Conservation (phyloP, 1,140 invertebrate species). For the Charaxes varanes region DNA sequence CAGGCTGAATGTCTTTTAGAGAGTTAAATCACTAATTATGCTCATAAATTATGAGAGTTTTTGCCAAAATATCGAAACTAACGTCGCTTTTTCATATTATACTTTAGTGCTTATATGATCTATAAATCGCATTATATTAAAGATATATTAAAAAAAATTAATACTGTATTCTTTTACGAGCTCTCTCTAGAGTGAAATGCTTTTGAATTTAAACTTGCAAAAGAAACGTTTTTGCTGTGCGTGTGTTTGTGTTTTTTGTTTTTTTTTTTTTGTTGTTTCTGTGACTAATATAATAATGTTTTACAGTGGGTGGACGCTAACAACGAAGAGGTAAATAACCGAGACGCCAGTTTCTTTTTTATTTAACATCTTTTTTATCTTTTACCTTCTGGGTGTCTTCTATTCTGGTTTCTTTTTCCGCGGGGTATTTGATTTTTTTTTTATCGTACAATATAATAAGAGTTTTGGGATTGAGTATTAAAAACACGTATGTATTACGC, state of each 20-base stretch:
- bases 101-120: slow-evolving; percentile 36
- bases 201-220: slow-evolving; percentile 35
- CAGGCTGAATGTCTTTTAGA: too few species aligned
- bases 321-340: slow-evolving; percentile 75
- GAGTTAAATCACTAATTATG: too few species aligned
- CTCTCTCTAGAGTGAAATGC: slow-evolving; percentile 39
- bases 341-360: slow-evolving; percentile 15
- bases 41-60: slow-evolving; percentile 8
- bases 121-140: slow-evolving; percentile 26
- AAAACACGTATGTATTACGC: background rate
- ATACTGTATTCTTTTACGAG: slow-evolving; percentile 27
- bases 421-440: slow-evolving; percentile 13
- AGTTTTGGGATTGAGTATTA: too few species aligned
- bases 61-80: slow-evolving; percentile 5
- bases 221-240: slow-evolving; percentile 29
- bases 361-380: background rate
- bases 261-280: too few species aligned
- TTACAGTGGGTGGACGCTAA: slow-evolving; percentile 80
- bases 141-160: slow-evolving; percentile 16
- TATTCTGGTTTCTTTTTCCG: slow-evolving; percentile 1
- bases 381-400: slow-evolving; percentile 9
- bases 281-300: slow-evolving; percentile 65
- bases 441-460: too few species aligned
- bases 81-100: slow-evolving; percentile 17
- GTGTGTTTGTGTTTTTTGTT: slow-evolving; percentile 52